A percentile compares a stretch with the other conserved stretches of the same genome.
Evolutionary conservation across 2,797 vertebrate species (phyloP).

Genomic region (Chrosomus eos): DNA sequence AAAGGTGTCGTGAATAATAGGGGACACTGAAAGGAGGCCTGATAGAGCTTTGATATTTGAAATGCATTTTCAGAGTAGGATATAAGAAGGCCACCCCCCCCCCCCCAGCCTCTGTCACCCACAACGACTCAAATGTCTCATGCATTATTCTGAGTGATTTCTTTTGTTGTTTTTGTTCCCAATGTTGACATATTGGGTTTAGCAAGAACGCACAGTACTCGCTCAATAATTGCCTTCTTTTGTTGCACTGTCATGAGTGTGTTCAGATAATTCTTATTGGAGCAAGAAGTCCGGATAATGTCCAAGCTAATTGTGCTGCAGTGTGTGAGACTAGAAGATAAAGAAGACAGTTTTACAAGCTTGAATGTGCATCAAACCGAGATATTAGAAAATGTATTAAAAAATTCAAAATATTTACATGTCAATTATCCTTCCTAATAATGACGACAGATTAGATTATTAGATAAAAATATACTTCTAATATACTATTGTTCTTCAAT

Average conservation of each 20-base stretch:
- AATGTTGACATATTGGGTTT: conserved; percentile 73
- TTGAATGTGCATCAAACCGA: not conserved
- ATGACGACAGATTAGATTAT: not conserved
- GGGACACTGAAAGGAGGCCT: conserved; percentile 69
- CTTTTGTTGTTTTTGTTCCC: conserved; percentile 63
- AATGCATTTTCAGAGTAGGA: conserved; percentile 76
- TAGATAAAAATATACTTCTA: not conserved
- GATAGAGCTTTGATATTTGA: conserved; percentile 74
- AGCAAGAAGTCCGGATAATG: conserved; percentile 63
- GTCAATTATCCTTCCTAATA: not conserved
- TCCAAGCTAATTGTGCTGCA: conserved; percentile 72
- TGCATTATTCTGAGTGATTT: conserved; percentile 78
- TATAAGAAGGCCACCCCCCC: conserved; percentile 66
- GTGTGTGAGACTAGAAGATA: conserved; percentile 49
- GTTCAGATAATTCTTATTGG: conserved; percentile 72
- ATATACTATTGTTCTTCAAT: not conserved
- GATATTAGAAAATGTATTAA: not conserved
- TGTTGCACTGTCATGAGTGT: conserved; percentile 74
- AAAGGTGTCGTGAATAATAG: conserved; percentile 81
- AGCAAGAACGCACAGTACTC: conserved; percentile 72
- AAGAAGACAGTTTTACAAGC: conserved; percentile 54
- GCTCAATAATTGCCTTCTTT: conserved; percentile 74
- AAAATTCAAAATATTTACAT: not conserved
- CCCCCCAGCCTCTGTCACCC: conserved; percentile 56
- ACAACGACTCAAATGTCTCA: conserved; percentile 77